Percentiles rank a stretch among this genome's conserved stretches.
Conservation (phyloP, 2,113 vertebrate genomes). For the Brienomyrus longianalis region DNA sequence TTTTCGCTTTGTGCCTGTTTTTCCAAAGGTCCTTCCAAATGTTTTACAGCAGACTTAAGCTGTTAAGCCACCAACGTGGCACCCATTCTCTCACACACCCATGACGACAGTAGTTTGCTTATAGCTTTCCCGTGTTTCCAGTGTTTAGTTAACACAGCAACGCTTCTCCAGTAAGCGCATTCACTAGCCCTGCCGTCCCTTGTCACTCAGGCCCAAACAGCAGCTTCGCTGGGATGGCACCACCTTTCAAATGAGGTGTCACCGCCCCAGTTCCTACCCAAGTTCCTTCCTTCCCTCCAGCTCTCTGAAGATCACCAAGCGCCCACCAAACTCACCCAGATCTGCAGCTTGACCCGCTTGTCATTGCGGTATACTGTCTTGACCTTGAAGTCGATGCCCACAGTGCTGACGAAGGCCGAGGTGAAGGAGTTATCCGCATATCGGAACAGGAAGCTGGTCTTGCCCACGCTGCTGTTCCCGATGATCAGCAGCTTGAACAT, state of each 20-base stretch:
- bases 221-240: background rate
- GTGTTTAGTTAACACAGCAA: background rate
- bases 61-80: background rate
- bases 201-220: background rate
- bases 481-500: conserved; percentile 91
- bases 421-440: conserved; percentile 86
- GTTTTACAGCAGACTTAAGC: background rate
- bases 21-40: background rate
- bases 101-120: background rate
- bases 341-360: conserved; percentile 87
- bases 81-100: background rate
- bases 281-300: background rate
- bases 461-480: conserved; percentile 86
- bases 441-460: conserved; percentile 87
- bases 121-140: background rate
- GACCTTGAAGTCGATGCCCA: conserved; percentile 91
- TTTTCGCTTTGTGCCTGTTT: background rate
- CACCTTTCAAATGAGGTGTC: background rate
- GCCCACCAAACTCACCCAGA: conserved; percentile 68
- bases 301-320: background rate
- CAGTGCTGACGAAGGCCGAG: conserved; percentile 81
- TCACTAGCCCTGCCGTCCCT: background rate
- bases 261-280: background rate
- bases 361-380: conserved; percentile 85
- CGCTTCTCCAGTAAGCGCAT: background rate